Evolutionary conservation across 2,888 invertebrate species (phyloP).

Genomic region (Trachelus tabidus): DNA sequence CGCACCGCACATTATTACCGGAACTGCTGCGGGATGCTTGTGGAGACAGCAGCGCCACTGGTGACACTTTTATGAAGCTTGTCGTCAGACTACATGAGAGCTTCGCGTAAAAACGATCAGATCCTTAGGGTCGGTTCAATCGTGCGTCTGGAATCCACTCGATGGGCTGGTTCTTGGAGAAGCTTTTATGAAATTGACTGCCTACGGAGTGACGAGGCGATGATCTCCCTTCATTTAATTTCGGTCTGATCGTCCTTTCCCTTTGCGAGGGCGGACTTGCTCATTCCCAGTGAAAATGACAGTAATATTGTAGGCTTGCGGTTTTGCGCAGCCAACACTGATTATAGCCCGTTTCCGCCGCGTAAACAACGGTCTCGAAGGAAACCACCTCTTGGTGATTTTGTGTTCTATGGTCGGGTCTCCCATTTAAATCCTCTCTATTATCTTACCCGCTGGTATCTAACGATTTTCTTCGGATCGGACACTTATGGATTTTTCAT

Average conservation of each 20-base stretch:
- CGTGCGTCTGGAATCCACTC: background rate
- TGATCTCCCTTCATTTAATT: background rate
- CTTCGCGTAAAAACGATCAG: too few species aligned
- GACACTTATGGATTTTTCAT: background rate
- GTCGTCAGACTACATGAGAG: background rate
- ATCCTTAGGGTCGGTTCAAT: background rate
- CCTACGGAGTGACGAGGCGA: constrained; percentile 1
- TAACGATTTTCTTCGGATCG: background rate
- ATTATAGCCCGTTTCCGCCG: constrained; percentile 61
- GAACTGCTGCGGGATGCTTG: background rate
- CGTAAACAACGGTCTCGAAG: constrained; percentile 57
- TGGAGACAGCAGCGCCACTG: constrained; percentile 36
- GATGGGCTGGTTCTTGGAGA: background rate
- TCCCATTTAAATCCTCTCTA: background rate
- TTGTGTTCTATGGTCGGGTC: background rate
- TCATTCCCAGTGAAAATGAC: constrained; percentile 52
- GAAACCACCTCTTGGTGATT: background rate
- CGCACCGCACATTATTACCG: constrained; percentile 53
- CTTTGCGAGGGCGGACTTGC: constrained; percentile 11
- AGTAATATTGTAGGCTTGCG: constrained; percentile 60
- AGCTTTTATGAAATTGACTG: background rate
- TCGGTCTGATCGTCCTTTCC: background rate
- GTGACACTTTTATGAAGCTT: constrained; percentile 2
- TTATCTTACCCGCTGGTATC: background rate
- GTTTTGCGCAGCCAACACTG: constrained; percentile 59